phyloP scores from a whole-genome alignment of 2,888 invertebrate genomes.

The Leptopilina syphax region DNA sequence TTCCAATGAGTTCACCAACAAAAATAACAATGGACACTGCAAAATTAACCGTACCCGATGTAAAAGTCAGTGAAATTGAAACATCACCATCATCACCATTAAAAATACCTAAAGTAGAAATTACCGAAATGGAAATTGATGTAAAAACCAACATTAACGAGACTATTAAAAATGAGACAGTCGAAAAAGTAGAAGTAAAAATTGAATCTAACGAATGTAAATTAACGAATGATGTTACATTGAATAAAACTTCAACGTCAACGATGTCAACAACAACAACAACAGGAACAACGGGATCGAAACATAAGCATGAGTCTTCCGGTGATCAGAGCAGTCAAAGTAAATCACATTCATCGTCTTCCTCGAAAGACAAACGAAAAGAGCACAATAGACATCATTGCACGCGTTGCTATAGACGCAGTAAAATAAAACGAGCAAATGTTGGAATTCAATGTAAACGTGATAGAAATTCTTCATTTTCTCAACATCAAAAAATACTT shows the following conservation, averaged over 20 bases:
- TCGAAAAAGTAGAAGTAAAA: constrained; percentile 52
- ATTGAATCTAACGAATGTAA: constrained; percentile 48
- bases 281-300: constrained; percentile 34
- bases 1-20: constrained; percentile 54
- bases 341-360: constrained; percentile 65
- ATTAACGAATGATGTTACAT: constrained; percentile 43
- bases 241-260: constrained; percentile 16
- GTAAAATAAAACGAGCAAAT: constrained; percentile 84
- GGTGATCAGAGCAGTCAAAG: constrained; percentile 42
- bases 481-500: constrained; percentile 62
- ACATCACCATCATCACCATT: not conserved
- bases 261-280: too few relatives aligned
- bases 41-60: constrained; percentile 7
- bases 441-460: constrained; percentile 86
- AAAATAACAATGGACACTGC: constrained; percentile 44
- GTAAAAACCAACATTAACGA: constrained; percentile 48
- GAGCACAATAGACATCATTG: constrained; percentile 77
- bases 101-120: not conserved
- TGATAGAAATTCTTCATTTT: constrained; percentile 75
- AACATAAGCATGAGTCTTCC: constrained; percentile 42
- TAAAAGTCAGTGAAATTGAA: constrained; percentile 29
- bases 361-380: constrained; percentile 69
- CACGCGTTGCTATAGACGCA: constrained; percentile 84
- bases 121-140: constrained; percentile 26
- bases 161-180: constrained; percentile 60